Conservation (phyloP, 1,140 invertebrate genomes). For the Anagrus nilaparvatae region DNA sequence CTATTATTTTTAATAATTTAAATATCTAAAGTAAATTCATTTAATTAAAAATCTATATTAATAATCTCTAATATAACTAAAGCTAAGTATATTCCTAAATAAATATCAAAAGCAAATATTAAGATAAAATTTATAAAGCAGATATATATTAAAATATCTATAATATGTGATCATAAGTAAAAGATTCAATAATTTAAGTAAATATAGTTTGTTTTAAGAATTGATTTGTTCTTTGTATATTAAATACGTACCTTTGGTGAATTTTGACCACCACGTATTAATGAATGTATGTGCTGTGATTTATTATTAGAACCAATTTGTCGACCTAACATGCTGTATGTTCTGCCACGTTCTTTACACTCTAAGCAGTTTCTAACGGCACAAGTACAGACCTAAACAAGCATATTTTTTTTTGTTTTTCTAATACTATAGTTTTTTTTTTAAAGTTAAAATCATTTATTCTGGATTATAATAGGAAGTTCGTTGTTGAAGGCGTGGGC, state of each 20-base stretch:
- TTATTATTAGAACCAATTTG: slow-evolving; percentile 45
- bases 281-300: slow-evolving; percentile 65
- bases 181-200: neutral
- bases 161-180: neutral
- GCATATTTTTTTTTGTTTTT: slow-evolving; percentile 35
- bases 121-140: slow-evolving; percentile 1
- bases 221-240: slow-evolving; percentile 7
- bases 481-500: no score
- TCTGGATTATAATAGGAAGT: no score
- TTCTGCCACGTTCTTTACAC: slow-evolving; percentile 84
- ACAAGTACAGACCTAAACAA: slow-evolving; percentile 85
- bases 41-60: neutral
- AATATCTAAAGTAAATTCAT: neutral
- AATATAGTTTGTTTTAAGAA: neutral
- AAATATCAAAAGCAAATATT: slow-evolving; percentile 2
- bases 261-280: slow-evolving; percentile 76
- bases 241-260: slow-evolving; percentile 65
- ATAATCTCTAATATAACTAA: neutral
- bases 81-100: neutral
- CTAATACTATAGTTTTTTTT: no score
- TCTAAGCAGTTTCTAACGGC: slow-evolving; percentile 97
- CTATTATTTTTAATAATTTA: no score
- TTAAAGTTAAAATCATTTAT: no score
- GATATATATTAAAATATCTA: neutral
- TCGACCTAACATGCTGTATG: slow-evolving; percentile 46